Percentiles rank a stretch among this genome's conserved stretches.
phyloP scores from a whole-genome alignment of 2,797 vertebrate species.

The Philypnodon macrostomus region DNA sequence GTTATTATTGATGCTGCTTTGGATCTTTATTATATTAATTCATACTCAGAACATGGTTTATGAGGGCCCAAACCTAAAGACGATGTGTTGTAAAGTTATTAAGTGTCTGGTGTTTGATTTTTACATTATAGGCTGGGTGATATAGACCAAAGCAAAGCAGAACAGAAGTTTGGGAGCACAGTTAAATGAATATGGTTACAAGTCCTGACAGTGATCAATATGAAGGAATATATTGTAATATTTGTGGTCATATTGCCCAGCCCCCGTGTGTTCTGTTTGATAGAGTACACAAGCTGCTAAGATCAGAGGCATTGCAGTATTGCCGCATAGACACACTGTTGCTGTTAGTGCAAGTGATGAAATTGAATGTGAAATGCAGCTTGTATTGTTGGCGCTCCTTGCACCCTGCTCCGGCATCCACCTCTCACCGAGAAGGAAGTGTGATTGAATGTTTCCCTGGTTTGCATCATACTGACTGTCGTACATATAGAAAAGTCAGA shows the following conservation, averaged over 20 bases:
- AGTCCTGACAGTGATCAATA: constrained; percentile 59
- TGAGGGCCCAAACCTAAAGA: constrained; percentile 12
- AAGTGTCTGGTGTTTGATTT: constrained; percentile 13
- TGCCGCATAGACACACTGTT: constrained; percentile 43
- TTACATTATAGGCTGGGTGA: constrained; percentile 26
- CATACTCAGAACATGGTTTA: constrained; percentile 1
- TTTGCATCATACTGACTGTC: constrained; percentile 76
- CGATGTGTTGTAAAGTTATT: constrained; percentile 24
- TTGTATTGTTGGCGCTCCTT: constrained; percentile 60
- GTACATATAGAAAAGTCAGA: constrained; percentile 63
- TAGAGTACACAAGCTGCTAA: constrained; percentile 48
- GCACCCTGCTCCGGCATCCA: constrained; percentile 57
- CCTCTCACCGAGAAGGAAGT: constrained; percentile 61
- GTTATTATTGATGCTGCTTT: not conserved
- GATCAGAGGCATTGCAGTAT: constrained; percentile 63
- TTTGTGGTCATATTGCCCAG: constrained; percentile 55
- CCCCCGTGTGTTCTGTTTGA: constrained; percentile 58
- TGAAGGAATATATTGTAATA: constrained; percentile 59
- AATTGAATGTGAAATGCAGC: constrained; percentile 66
- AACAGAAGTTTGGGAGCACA: constrained; percentile 9
- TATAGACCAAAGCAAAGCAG: constrained; percentile 11
- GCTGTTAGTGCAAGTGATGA: constrained; percentile 60
- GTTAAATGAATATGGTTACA: constrained; percentile 35
- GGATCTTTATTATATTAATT: constrained; percentile 1
- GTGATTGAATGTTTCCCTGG: constrained; percentile 72